A percentile compares a stretch with the other conserved stretches of the same genome.
Evolutionary conservation across 2,888 invertebrate genomes (phyloP).

Genomic region (Drosophila hamatofila): DNA sequence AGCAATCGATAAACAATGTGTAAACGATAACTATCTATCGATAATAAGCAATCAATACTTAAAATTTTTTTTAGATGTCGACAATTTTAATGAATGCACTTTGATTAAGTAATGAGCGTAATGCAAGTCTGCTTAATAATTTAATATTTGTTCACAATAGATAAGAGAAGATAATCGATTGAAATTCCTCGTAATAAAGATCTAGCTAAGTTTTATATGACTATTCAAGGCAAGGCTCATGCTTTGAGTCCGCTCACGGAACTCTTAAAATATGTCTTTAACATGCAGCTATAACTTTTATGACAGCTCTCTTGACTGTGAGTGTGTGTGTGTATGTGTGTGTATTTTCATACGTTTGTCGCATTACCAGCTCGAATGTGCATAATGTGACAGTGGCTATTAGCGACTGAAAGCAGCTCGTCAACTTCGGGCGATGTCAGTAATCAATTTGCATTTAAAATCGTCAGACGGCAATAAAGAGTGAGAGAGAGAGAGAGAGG

Average conservation of each 20-base stretch:
- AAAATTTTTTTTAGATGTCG: no score
- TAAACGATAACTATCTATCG: background rate
- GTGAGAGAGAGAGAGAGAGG: slow-evolving; percentile 23
- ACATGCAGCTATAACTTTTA: background rate
- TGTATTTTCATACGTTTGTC: slow-evolving; percentile 23
- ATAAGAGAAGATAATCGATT: background rate
- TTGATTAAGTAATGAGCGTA: background rate
- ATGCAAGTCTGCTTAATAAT: background rate
- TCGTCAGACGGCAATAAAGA: slow-evolving; percentile 46
- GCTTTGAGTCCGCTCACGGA: background rate
- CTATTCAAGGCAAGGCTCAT: background rate
- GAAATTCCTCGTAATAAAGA: no score
- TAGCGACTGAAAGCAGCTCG: slow-evolving; percentile 70
- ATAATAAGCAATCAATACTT: background rate
- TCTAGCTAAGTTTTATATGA: background rate
- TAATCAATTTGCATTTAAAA: slow-evolving; percentile 76
- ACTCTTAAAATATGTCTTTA: background rate
- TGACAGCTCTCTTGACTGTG: background rate
- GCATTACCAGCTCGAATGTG: slow-evolving; percentile 18
- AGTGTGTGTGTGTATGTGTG: slow-evolving; percentile 5
- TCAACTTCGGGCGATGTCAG: slow-evolving; percentile 61
- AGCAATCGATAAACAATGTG: no score
- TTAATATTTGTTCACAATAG: background rate
- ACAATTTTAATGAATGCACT: background rate
- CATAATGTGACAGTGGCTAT: slow-evolving; percentile 67